Percentiles rank a stretch among this genome's conserved stretches.
Evolutionary conservation across 2,888 invertebrate species (phyloP).

Genomic region (Drosophila robusta): DNA sequence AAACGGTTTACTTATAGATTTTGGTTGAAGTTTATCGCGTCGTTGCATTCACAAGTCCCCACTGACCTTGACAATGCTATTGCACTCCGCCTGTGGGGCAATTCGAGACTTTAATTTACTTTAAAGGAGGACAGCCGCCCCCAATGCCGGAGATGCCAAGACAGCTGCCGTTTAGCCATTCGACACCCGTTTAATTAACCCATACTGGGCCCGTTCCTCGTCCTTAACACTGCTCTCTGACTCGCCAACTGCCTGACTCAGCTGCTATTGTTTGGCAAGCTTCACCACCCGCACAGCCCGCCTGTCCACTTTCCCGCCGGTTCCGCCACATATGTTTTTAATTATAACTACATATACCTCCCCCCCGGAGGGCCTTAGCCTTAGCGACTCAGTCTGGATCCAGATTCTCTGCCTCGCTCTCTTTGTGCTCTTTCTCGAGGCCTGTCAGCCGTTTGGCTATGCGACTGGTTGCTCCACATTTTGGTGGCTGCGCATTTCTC

Average conservation of each 20-base stretch:
- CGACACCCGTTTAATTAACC: slow-evolving; percentile 75
- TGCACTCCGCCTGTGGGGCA: slow-evolving; percentile 35
- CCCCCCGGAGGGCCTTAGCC: slow-evolving; percentile 18
- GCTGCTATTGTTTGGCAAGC: slow-evolving; percentile 54
- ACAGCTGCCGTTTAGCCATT: slow-evolving; percentile 58
- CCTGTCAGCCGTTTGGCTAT: neutral
- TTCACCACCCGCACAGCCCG: neutral
- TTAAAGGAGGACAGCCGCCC: slow-evolving; percentile 12
- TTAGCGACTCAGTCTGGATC: slow-evolving; percentile 23
- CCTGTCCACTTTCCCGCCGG: slow-evolving; percentile 15
- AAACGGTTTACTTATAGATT: neutral
- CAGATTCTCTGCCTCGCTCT: slow-evolving; percentile 11
- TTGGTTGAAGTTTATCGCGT: neutral
- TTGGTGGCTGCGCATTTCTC: slow-evolving; percentile 20
- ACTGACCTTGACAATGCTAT: slow-evolving; percentile 44
- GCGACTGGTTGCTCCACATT: slow-evolving; percentile 47
- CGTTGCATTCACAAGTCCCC: neutral
- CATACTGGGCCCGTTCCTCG: slow-evolving; percentile 30
- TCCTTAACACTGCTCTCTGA: slow-evolving; percentile 27
- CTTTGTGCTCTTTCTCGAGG: slow-evolving; percentile 7
- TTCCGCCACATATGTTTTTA: slow-evolving; percentile 76
- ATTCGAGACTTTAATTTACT: slow-evolving; percentile 9
- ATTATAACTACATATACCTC: slow-evolving; percentile 59
- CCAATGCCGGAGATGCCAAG: slow-evolving; percentile 13
- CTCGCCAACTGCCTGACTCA: slow-evolving; percentile 36